Conservation (phyloP, 1,140 invertebrate species). For the Cydia fagiglandana region DNA sequence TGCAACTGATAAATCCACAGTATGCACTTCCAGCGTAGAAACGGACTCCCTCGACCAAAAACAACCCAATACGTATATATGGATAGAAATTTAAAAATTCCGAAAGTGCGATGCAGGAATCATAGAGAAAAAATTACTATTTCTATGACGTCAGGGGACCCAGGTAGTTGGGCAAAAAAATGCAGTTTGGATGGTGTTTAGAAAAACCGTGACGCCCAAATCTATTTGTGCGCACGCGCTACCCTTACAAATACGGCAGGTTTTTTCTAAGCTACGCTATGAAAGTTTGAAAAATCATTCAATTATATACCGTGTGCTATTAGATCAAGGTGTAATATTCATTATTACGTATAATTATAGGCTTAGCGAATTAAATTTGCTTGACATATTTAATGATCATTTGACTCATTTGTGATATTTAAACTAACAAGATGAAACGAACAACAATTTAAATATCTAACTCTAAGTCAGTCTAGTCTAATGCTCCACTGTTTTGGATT, state of each 20-base stretch:
- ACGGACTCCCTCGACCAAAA: conserved; percentile 53
- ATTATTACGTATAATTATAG: background rate
- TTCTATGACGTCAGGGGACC: conserved; percentile 24
- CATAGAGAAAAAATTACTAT: conserved; percentile 54
- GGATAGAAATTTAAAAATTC: conserved; percentile 46
- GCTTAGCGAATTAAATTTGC: too few relatives aligned
- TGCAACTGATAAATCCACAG: conserved; percentile 34
- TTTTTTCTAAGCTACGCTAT: background rate
- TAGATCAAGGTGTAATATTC: background rate
- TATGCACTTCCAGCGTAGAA: conserved; percentile 61
- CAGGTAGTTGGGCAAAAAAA: conserved; percentile 39
- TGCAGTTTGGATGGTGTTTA: background rate
- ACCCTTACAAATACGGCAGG: background rate
- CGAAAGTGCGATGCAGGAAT: conserved; percentile 51
- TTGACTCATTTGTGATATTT: too few relatives aligned
- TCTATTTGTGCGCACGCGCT: background rate
- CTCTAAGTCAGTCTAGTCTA: background rate
- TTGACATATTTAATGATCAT: too few relatives aligned
- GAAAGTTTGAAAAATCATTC: background rate
- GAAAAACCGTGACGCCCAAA: conserved; percentile 21
- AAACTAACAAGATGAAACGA: background rate
- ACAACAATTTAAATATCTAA: background rate
- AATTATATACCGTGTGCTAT: background rate
- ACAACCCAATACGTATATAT: conserved; percentile 40
- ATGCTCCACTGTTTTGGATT: background rate